Evolutionary conservation across 2,797 vertebrate genomes (phyloP).

Genomic region (Synanceia verrucosa): DNA sequence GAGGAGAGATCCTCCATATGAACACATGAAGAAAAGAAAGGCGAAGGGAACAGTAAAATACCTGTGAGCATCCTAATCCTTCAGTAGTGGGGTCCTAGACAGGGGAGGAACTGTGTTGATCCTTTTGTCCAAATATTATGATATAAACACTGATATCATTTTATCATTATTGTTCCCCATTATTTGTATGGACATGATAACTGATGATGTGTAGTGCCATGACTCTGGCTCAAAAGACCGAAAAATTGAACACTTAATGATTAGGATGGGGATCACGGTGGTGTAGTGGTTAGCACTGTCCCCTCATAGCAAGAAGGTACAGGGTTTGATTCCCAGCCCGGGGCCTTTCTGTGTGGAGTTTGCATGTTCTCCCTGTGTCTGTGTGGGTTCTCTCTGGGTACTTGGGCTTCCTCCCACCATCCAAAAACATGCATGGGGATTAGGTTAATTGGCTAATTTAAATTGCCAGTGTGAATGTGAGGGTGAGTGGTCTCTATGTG

Average conservation of each 20-base stretch:
- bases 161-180: conserved; percentile 8
- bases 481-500: too few species aligned
- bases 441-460: too few species aligned
- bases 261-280: too few species aligned
- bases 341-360: too few species aligned
- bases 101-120: conserved; percentile 60
- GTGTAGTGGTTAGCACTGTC: too few species aligned
- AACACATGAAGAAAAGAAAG: conserved; percentile 11
- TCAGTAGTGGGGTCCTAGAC: conserved; percentile 53
- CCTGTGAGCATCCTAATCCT: conserved; percentile 35
- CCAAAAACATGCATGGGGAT: too few species aligned
- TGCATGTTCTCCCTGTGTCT: too few species aligned
- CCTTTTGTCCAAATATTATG: conserved; percentile 37
- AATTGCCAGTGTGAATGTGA: too few species aligned
- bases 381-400: too few species aligned
- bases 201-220: conserved; percentile 11
- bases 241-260: conserved; percentile 16
- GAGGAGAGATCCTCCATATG: conserved; percentile 27
- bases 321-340: too few species aligned
- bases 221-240: not conserved
- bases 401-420: too few species aligned
- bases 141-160: conserved; percentile 49
- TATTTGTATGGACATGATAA: conserved; percentile 31
- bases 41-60: not conserved
- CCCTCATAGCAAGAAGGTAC: too few species aligned